Conservation (phyloP, 1,140 invertebrate genomes). For the Bactericera cockerelli region DNA sequence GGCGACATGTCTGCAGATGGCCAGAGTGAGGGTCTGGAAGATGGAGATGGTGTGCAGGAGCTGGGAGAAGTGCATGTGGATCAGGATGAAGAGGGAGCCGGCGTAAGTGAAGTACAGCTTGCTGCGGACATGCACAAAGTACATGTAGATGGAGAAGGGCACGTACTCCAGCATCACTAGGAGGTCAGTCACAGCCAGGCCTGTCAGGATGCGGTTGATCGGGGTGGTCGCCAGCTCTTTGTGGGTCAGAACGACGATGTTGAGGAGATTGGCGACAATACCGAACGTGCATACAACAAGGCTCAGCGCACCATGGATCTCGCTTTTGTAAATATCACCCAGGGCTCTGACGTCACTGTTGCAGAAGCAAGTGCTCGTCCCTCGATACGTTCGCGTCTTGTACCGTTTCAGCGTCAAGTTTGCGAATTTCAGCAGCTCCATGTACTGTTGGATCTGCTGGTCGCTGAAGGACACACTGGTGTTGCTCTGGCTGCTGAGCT, state of each 20-base stretch:
- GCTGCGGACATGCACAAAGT: constrained; percentile 40
- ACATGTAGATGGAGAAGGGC: constrained; percentile 61
- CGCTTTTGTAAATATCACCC: constrained; percentile 27
- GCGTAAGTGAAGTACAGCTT: constrained; percentile 40
- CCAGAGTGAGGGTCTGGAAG: constrained; percentile 64
- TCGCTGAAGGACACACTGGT: too few species aligned
- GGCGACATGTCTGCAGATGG: constrained; percentile 56
- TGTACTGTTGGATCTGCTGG: too few species aligned
- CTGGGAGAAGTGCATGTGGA: constrained; percentile 65
- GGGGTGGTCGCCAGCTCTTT: constrained; percentile 63
- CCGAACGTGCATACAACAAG: constrained; percentile 70
- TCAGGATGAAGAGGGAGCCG: constrained; percentile 53
- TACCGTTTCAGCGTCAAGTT: too few species aligned
- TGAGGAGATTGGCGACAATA: constrained; percentile 73
- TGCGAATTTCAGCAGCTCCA: too few species aligned
- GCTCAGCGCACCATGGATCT: constrained; percentile 43
- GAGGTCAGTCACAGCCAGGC: constrained; percentile 66
- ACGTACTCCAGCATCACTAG: constrained; percentile 77
- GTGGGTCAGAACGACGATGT: constrained; percentile 73
- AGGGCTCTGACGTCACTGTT: constrained; percentile 25
- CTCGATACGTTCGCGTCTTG: background rate
- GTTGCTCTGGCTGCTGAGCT: too few species aligned
- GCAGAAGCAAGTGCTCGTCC: background rate
- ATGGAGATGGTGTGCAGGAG: constrained; percentile 75
- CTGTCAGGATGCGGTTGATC: constrained; percentile 67